phyloP scores from a whole-genome alignment of 2,888 invertebrate genomes.

The Caenorhabditis afra region DNA sequence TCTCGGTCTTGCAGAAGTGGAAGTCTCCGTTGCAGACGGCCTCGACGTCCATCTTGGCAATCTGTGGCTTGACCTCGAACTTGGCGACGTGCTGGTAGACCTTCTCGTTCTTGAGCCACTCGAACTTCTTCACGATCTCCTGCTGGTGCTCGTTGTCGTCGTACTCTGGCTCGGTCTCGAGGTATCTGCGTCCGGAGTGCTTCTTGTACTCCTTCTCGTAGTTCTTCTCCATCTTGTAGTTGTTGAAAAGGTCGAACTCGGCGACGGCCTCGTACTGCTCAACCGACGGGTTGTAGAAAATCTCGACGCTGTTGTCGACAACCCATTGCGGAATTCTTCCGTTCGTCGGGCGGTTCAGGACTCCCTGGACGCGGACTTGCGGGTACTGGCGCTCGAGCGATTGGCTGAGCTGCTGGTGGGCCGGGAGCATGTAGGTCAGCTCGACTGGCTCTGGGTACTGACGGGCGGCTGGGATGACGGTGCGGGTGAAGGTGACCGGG shows the following conservation, averaged over 20 bases:
- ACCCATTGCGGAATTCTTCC: slow-evolving; percentile 51
- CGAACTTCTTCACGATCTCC: slow-evolving; percentile 55
- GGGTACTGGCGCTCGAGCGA: slow-evolving; percentile 46
- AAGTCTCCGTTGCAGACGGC: slow-evolving; percentile 61
- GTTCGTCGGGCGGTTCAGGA: slow-evolving; percentile 50
- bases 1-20: slow-evolving; percentile 61
- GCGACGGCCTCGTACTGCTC: slow-evolving; percentile 49
- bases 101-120: slow-evolving; percentile 61
- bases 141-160: slow-evolving; percentile 55
- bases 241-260: slow-evolving; percentile 59
- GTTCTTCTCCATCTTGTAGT: slow-evolving; percentile 50
- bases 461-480: slow-evolving; percentile 59
- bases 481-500: slow-evolving; percentile 71
- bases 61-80: slow-evolving; percentile 57
- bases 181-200: slow-evolving; percentile 43
- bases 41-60: slow-evolving; percentile 50
- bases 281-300: slow-evolving; percentile 51
- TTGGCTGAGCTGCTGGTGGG: slow-evolving; percentile 42
- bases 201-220: slow-evolving; percentile 57
- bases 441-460: slow-evolving; percentile 67
- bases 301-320: slow-evolving; percentile 57
- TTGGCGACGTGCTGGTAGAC: slow-evolving; percentile 60
- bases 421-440: slow-evolving; percentile 53
- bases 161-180: slow-evolving; percentile 55
- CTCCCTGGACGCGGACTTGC: slow-evolving; percentile 54